These are phyloP conservation scores for Conistra vaccinii DNA, from an alignment of 2,888 invertebrate species.

Conservation along the genomic window DNA sequence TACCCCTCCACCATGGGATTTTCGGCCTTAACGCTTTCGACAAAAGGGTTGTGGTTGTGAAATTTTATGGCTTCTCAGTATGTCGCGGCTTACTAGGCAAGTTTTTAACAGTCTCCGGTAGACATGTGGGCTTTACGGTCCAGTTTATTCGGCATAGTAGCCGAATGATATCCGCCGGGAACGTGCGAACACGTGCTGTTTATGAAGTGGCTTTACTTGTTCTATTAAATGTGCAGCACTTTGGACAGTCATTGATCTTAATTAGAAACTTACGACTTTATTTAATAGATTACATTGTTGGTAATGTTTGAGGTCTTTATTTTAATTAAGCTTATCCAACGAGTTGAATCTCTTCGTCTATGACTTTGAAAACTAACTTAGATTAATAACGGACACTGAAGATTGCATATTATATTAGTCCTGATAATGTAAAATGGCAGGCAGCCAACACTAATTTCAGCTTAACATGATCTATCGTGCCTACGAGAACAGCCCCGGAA, in stretches of 20 bases:
- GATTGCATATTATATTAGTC: constrained; percentile 36
- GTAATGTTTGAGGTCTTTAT: constrained; percentile 28
- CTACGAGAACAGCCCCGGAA: constrained; percentile 13
- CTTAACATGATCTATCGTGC: constrained; percentile 44
- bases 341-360: constrained; percentile 28
- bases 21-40: constrained; percentile 23
- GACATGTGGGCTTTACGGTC: constrained; percentile 69
- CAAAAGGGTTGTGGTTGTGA: constrained; percentile 4
- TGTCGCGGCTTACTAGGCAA: constrained; percentile 60
- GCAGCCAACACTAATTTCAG: constrained; percentile 45
- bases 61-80: constrained; percentile 18
- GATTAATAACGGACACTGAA: constrained; percentile 30
- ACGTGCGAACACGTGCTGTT: constrained; percentile 43
- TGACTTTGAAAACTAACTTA: constrained; percentile 33
- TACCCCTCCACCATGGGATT: constrained; percentile 39
- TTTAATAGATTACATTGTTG: constrained; percentile 8
- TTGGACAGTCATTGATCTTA: constrained; percentile 39
- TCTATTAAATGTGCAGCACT: constrained; percentile 38
- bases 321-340: constrained; percentile 18
- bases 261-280: constrained; percentile 43
- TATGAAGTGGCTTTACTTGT: constrained; percentile 53
- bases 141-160: constrained; percentile 59
- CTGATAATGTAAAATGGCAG: constrained; percentile 41
- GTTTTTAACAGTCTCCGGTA: constrained; percentile 67
- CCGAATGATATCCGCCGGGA: constrained; percentile 40